Conservation (phyloP, 2,888 invertebrate genomes). For the Uloborus plumipes region DNA sequence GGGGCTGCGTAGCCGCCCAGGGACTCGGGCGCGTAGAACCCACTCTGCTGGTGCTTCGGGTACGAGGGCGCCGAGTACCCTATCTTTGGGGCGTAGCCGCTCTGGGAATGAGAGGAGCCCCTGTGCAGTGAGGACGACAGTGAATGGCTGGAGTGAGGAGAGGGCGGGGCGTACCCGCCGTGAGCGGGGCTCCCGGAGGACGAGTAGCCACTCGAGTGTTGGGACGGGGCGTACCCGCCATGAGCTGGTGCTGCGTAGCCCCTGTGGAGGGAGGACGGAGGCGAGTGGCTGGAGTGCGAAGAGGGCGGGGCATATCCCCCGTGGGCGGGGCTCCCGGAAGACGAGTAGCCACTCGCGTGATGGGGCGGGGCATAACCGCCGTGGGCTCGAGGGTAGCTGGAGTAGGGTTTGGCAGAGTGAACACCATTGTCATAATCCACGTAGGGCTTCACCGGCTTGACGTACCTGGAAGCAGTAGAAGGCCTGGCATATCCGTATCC, state of each 20-base stretch:
- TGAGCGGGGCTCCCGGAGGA: constrained; percentile 12
- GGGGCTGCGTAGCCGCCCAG: constrained; percentile 10
- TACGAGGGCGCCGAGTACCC: constrained; percentile 8
- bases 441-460: too few relatives aligned
- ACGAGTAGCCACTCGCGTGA: constrained; percentile 24
- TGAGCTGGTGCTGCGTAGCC: constrained; percentile 15
- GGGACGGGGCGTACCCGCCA: constrained; percentile 7
- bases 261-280: constrained; percentile 17
- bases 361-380: constrained; percentile 19
- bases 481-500: constrained; percentile 24
- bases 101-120: not conserved
- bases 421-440: not conserved
- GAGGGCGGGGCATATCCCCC: constrained; percentile 33
- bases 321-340: constrained; percentile 8
- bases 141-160: constrained; percentile 1
- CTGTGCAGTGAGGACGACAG: not conserved
- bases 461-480: constrained; percentile 31
- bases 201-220: constrained; percentile 26
- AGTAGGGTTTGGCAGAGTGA: constrained; percentile 30
- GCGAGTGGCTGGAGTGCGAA: constrained; percentile 1
- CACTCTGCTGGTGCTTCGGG: not conserved
- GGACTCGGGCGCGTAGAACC: not conserved
- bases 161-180: constrained; percentile 29
- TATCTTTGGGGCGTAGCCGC: constrained; percentile 21
- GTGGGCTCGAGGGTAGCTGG: constrained; percentile 6